Evolutionary conservation across 2,113 vertebrate species (phyloP).

Genomic region (Engystomops pustulosus): DNA sequence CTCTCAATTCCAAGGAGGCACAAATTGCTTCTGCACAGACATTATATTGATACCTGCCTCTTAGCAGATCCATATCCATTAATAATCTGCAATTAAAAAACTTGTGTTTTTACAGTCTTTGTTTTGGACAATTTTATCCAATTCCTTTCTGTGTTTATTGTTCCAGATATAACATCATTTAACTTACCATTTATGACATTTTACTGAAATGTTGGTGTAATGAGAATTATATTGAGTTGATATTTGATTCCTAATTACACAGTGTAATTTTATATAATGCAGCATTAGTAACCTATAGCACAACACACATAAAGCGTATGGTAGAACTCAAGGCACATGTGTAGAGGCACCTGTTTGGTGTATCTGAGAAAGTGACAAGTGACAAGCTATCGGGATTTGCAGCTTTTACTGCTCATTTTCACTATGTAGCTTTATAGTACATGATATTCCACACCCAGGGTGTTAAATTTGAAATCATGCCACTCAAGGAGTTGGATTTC

Average conservation of each 20-base stretch:
- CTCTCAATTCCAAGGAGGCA: too few relatives aligned
- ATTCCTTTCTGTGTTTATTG: too few relatives aligned
- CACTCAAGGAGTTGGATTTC: background rate
- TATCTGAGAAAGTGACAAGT: background rate
- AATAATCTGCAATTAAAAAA: too few relatives aligned
- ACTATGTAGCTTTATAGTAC: background rate
- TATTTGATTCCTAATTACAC: background rate
- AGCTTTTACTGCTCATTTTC: background rate
- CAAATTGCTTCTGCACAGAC: too few relatives aligned
- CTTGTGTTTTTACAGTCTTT: too few relatives aligned
- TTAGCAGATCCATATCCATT: too few relatives aligned
- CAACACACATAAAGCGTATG: background rate
- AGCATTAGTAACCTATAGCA: background rate
- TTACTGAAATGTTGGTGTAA: background rate
- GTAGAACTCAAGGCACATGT: background rate
- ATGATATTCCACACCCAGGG: background rate
- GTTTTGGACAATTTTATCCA: too few relatives aligned
- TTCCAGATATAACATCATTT: too few relatives aligned
- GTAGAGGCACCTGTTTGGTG: background rate
- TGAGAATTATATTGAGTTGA: background rate
- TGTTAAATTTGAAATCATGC: background rate
- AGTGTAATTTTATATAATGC: background rate
- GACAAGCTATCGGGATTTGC: background rate
- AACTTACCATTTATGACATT: too few relatives aligned
- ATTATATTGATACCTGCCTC: too few relatives aligned